phyloP scores from a whole-genome alignment of 1,140 invertebrate genomes.

The Zaprionus gabonicus region DNA sequence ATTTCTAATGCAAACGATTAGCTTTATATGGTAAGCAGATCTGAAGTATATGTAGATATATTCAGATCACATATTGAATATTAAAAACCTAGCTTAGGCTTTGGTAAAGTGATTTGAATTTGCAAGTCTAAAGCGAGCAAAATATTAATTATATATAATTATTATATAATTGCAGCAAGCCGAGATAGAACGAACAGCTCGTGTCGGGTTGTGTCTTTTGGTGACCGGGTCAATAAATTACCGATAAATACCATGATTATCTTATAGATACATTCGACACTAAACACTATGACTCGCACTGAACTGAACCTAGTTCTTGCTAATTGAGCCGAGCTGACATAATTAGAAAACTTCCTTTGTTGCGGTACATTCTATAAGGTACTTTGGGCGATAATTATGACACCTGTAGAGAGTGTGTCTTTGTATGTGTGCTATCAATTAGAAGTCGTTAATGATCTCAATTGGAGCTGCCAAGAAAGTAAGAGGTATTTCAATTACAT shows the following conservation, averaged over 20 bases:
- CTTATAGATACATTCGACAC: slow-evolving; percentile 1
- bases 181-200: slow-evolving; percentile 19
- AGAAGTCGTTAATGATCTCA: slow-evolving; percentile 19
- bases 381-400: slow-evolving; percentile 27
- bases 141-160: slow-evolving; percentile 56
- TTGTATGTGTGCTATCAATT: slow-evolving; percentile 14
- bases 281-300: background rate
- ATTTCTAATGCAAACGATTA: background rate
- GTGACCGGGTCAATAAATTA: slow-evolving; percentile 49
- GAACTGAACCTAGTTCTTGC: background rate
- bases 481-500: slow-evolving; percentile 20
- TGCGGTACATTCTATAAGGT: background rate
- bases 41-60: background rate
- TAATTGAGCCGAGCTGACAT: background rate
- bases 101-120: slow-evolving; percentile 1
- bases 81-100: background rate
- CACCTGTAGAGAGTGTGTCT: slow-evolving; percentile 18
- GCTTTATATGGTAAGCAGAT: background rate
- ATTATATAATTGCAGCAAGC: slow-evolving; percentile 31
- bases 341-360: slow-evolving; percentile 6
- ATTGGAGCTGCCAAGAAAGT: slow-evolving; percentile 18
- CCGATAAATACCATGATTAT: slow-evolving; percentile 40
- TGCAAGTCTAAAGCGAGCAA: slow-evolving; percentile 2
- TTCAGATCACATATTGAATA: background rate
- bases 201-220: slow-evolving; percentile 8